phyloP scores from a whole-genome alignment of 2,797 vertebrate genomes.

The Eurystomus glaucurus region DNA sequence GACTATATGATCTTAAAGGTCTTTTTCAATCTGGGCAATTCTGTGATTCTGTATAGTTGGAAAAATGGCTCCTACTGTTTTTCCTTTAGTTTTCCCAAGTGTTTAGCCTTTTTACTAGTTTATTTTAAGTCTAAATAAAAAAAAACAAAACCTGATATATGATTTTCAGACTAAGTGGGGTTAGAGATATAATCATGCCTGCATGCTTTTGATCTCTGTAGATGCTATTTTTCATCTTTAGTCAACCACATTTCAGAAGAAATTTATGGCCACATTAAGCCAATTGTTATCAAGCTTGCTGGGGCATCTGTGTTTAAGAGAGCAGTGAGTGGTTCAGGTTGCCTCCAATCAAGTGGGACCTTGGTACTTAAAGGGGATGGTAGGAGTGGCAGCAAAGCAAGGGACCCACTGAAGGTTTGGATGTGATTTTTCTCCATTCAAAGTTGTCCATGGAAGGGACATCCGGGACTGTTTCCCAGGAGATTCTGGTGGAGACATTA shows the following conservation, averaged over 20 bases:
- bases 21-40: too few species aligned
- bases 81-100: neutral
- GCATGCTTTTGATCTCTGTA: neutral
- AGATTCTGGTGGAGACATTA: neutral
- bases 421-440: neutral
- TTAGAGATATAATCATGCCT: neutral
- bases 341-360: neutral
- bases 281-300: neutral
- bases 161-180: neutral
- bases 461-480: neutral
- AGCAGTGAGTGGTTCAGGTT: neutral
- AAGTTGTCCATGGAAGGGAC: neutral
- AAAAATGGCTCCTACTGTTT: neutral
- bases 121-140: neutral
- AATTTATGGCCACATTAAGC: neutral
- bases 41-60: neutral
- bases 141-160: neutral
- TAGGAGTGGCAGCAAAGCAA: neutral
- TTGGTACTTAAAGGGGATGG: accelerated
- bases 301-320: neutral
- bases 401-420: neutral
- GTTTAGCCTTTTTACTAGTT: neutral
- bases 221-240: neutral
- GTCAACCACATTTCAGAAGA: neutral
- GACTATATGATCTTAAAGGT: too few species aligned